A percentile compares a stretch with the other conserved stretches of the same genome.
These are phyloP conservation scores for Drosophila punjabiensis DNA, from an alignment of 1,140 invertebrate species.

Conservation along the genomic window DNA sequence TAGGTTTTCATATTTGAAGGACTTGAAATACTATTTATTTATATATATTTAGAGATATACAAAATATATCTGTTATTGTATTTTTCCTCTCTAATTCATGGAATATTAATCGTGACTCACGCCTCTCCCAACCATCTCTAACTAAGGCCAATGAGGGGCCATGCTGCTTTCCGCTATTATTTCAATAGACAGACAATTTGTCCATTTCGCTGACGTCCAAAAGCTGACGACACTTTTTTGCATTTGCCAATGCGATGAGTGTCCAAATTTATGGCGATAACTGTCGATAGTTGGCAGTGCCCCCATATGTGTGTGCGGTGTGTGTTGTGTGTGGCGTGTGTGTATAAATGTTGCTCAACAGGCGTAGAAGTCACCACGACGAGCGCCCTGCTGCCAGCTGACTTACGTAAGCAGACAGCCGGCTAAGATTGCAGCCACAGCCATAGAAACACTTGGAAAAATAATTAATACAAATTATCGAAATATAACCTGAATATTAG, in stretches of 20 bases:
- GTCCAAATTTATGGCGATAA: constrained; percentile 85
- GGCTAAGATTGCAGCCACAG: constrained; percentile 39
- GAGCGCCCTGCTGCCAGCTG: constrained; percentile 66
- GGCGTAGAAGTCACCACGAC: constrained; percentile 37
- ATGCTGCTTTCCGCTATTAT: constrained; percentile 14
- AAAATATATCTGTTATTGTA: neutral
- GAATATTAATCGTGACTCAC: constrained; percentile 3
- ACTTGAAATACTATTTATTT: neutral
- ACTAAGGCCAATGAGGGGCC: constrained; percentile 6
- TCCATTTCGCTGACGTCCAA: constrained; percentile 60
- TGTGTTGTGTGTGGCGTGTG: constrained; percentile 26
- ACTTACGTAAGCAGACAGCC: constrained; percentile 72
- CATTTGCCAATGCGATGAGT: constrained; percentile 72
- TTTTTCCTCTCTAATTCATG: too few species aligned
- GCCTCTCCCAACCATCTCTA: constrained; percentile 21
- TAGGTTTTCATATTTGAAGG: neutral
- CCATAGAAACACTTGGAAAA: constrained; percentile 2
- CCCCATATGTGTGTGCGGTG: neutral
- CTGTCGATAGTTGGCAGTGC: constrained; percentile 79
- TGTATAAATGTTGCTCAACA: constrained; percentile 75
- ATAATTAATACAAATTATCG: neutral
- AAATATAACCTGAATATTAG: neutral
- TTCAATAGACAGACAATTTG: constrained; percentile 71
- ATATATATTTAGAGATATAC: neutral
- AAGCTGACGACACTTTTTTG: constrained; percentile 63